These are phyloP conservation scores for Nipponia nippon DNA, from an alignment of 2,113 vertebrate species.

Conservation along the genomic window DNA sequence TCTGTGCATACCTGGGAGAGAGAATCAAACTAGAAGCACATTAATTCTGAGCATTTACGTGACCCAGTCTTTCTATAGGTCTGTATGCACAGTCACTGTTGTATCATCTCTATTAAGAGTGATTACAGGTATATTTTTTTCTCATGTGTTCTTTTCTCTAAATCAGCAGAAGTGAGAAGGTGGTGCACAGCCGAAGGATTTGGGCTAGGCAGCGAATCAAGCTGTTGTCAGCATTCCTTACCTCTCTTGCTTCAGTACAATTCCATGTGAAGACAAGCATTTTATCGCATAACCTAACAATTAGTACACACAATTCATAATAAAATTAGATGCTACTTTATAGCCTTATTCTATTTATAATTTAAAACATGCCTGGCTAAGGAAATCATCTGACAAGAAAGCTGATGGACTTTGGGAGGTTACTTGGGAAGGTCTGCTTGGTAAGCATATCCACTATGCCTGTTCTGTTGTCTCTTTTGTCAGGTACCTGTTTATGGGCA, in stretches of 20 bases:
- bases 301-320: background rate
- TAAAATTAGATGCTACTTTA: background rate
- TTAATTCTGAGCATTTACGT: background rate
- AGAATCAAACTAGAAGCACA: background rate
- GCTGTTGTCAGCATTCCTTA: background rate
- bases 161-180: background rate
- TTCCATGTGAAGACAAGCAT: background rate
- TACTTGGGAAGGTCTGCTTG: background rate
- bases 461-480: background rate
- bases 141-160: background rate
- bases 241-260: background rate
- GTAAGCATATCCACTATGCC: background rate
- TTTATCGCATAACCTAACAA: background rate
- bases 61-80: background rate
- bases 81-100: background rate
- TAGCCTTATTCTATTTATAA: background rate
- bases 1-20: background rate
- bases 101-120: background rate
- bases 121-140: background rate
- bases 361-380: background rate
- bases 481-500: background rate
- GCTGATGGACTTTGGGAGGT: background rate
- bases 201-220: background rate
- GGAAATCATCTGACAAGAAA: background rate
- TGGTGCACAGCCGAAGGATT: background rate